A percentile compares a stretch with the other conserved stretches of the same genome.
These are phyloP conservation scores for Caradrina kadenii DNA, from an alignment of 2,888 invertebrate species.

Conservation along the genomic window DNA sequence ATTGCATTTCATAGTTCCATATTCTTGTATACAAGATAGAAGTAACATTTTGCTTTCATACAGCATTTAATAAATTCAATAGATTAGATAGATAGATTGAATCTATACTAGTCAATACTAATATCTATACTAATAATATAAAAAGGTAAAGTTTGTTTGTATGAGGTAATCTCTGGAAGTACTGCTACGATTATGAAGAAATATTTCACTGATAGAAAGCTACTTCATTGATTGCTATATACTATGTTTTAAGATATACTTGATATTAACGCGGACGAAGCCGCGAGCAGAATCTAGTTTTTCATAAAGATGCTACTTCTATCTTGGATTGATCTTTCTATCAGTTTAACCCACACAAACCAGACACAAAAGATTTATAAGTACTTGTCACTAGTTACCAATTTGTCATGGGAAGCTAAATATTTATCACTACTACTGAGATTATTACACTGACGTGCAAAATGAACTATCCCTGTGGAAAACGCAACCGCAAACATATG, in stretches of 20 bases:
- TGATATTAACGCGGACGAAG: too few relatives aligned
- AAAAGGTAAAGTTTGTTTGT: too few relatives aligned
- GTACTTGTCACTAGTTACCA: slow-evolving; percentile 64
- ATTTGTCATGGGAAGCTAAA: slow-evolving; percentile 67
- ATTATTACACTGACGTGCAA: slow-evolving; percentile 42
- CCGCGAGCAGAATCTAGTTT: too few relatives aligned
- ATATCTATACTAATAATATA: too few relatives aligned
- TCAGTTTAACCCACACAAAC: slow-evolving; percentile 12
- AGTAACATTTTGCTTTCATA: slow-evolving; percentile 12
- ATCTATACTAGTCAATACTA: too few relatives aligned
- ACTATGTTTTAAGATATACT: too few relatives aligned
- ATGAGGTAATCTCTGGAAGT: too few relatives aligned
- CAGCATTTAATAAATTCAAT: background rate
- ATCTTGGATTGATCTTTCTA: slow-evolving; percentile 1
- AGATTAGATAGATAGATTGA: too few relatives aligned
- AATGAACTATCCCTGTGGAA: background rate
- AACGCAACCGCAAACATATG: background rate
- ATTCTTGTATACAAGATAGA: slow-evolving; percentile 25
- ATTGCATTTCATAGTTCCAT: slow-evolving; percentile 36
- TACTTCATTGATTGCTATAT: too few relatives aligned
- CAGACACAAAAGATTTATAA: slow-evolving; percentile 56
- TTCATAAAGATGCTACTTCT: slow-evolving; percentile 17
- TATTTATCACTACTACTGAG: slow-evolving; percentile 32
- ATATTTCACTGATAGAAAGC: too few relatives aligned
- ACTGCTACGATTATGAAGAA: too few relatives aligned